Evolutionary conservation across 2,888 invertebrate species (phyloP).

Genomic region (Myathropa florea): DNA sequence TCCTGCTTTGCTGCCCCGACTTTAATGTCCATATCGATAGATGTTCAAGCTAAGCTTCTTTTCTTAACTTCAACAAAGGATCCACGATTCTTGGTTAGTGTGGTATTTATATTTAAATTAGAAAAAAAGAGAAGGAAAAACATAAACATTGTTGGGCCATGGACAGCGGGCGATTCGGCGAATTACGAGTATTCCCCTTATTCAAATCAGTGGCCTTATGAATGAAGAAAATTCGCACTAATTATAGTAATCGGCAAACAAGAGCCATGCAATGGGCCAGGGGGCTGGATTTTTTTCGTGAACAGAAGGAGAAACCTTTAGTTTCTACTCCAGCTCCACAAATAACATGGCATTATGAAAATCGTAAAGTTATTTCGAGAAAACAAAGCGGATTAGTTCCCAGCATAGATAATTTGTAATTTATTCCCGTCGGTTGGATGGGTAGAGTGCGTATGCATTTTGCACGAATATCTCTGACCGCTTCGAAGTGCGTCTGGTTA

Average conservation of each 20-base stretch:
- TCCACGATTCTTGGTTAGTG: slow-evolving; percentile 63
- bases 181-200: slow-evolving; percentile 67
- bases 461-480: neutral
- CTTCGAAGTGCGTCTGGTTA: neutral
- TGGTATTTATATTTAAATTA: slow-evolving; percentile 57
- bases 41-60: slow-evolving; percentile 47
- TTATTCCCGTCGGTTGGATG: slow-evolving; percentile 44
- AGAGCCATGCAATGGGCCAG: slow-evolving; percentile 54
- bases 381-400: slow-evolving; percentile 70
- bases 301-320: slow-evolving; percentile 56
- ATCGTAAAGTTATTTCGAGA: slow-evolving; percentile 68
- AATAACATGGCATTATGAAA: slow-evolving; percentile 69
- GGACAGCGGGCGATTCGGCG: slow-evolving; percentile 46
- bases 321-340: slow-evolving; percentile 23
- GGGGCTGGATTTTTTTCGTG: slow-evolving; percentile 26
- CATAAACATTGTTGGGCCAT: slow-evolving; percentile 14
- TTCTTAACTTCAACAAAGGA: slow-evolving; percentile 6
- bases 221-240: slow-evolving; percentile 75
- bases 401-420: slow-evolving; percentile 69
- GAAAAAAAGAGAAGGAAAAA: slow-evolving; percentile 35
- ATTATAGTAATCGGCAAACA: slow-evolving; percentile 77
- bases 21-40: slow-evolving; percentile 63
- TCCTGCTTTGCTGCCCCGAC: slow-evolving; percentile 23
- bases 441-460: slow-evolving; percentile 17
- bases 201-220: slow-evolving; percentile 72